phyloP scores from a whole-genome alignment of 2,797 vertebrate species.

The Cephalopachus bancanus region DNA sequence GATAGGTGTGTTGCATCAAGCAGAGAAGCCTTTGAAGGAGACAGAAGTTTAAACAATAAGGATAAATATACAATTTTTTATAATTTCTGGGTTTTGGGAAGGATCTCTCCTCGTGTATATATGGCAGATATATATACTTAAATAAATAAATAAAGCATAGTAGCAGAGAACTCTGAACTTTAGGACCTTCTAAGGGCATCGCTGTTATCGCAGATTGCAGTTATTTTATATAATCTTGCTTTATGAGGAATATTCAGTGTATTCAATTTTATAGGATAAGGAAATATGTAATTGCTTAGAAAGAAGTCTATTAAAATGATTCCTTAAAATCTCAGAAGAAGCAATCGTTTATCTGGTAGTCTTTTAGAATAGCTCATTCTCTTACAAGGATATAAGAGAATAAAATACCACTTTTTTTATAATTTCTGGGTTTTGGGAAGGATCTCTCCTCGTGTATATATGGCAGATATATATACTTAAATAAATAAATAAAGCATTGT shows the following conservation, averaged over 20 bases:
- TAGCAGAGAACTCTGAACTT: not conserved
- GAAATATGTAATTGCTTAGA: not conserved
- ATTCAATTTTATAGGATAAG: not conserved
- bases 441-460: not conserved
- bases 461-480: not conserved
- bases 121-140: not conserved
- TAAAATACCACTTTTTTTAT: too few relatives aligned
- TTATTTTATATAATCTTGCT: not conserved
- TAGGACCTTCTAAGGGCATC: not conserved
- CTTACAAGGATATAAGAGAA: not conserved
- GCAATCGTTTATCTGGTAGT: not conserved
- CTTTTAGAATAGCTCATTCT: slow-evolving; percentile 29
- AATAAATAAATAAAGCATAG: not conserved
- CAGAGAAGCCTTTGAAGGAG: too few relatives aligned
- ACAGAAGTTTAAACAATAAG: too few relatives aligned
- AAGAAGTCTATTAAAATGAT: slow-evolving; percentile 30
- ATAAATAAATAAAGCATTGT: slow-evolving; percentile 3
- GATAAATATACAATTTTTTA: too few relatives aligned
- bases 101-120: not conserved
- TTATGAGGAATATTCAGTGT: not conserved
- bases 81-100: too few relatives aligned
- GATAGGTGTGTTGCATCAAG: too few relatives aligned
- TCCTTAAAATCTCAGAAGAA: not conserved
- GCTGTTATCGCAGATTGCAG: not conserved
- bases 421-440: too few relatives aligned